A percentile compares a stretch with the other conserved stretches of the same genome.
Evolutionary conservation across 2,888 invertebrate species (phyloP).

Genomic region (Aporophyla lueneburgensis): DNA sequence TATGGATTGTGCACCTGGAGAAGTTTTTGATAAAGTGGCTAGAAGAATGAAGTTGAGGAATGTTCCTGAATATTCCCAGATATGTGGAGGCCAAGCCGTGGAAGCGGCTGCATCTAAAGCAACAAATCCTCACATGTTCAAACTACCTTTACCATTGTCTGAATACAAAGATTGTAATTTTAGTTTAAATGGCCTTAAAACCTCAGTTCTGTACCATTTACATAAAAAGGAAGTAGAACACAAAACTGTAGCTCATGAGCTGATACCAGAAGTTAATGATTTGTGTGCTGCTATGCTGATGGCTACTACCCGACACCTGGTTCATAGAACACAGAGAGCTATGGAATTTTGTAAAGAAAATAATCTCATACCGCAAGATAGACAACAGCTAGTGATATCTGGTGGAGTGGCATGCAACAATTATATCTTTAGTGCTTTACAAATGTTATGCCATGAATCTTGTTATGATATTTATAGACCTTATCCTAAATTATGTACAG

Average conservation of each 20-base stretch:
- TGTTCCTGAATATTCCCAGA: conserved; percentile 93
- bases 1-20: conserved; percentile 97
- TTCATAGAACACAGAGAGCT: conserved; percentile 96
- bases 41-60: conserved; percentile 95
- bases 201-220: conserved; percentile 90
- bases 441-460: conserved; percentile 92
- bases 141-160: conserved; percentile 92
- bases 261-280: conserved; percentile 95
- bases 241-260: conserved; percentile 91
- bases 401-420: conserved; percentile 99
- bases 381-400: conserved; percentile 94
- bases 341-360: conserved; percentile 93
- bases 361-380: conserved; percentile 92
- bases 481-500: conserved; percentile 96
- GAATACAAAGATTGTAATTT: conserved; percentile 96
- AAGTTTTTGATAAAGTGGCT: conserved; percentile 98
- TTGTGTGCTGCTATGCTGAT: conserved; percentile 96
- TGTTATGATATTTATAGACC: conserved; percentile 94
- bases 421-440: conserved; percentile 93
- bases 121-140: conserved; percentile 92
- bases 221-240: conserved; percentile 91
- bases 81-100: conserved; percentile 96
- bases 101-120: conserved; percentile 95
- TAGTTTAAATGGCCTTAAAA: conserved; percentile 97
- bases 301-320: conserved; percentile 94